Evolutionary conservation across 2,113 vertebrate genomes (phyloP).

Genomic region (Zonotrichia leucophrys): DNA sequence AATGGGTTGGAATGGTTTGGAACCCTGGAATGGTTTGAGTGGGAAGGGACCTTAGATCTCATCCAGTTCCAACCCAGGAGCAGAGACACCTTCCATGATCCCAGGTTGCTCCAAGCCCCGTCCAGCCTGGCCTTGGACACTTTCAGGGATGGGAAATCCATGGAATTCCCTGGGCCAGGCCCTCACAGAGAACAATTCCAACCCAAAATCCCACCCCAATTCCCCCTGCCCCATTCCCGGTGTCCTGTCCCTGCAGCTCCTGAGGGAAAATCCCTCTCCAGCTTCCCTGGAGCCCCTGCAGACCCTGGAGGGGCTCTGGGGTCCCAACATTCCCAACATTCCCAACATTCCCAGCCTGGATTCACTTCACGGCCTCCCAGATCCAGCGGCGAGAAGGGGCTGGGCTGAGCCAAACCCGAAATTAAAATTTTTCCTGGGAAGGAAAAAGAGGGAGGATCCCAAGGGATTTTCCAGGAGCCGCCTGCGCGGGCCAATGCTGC

Average conservation of each 20-base stretch:
- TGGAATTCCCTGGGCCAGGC: not conserved
- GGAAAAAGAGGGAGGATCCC: not conserved
- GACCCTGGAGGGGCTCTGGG: not conserved
- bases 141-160: not conserved
- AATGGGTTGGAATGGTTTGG: too few species aligned
- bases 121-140: not conserved
- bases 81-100: not conserved
- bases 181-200: not conserved
- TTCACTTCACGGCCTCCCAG: not conserved
- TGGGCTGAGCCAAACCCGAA: not conserved
- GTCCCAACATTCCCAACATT: not conserved
- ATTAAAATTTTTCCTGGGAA: not conserved
- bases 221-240: not conserved
- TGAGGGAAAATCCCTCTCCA: not conserved
- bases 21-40: not conserved
- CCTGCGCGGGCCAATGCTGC: not conserved
- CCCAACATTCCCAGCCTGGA: not conserved
- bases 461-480: not conserved
- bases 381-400: accelerated
- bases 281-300: not conserved
- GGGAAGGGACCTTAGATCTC: not conserved
- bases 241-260: not conserved
- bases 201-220: not conserved
- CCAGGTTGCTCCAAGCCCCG: not conserved
- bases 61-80: not conserved